Base-by-base conservation (phyloP, 2,888 invertebrate species). In the Odontocerum albicorne region DNA sequence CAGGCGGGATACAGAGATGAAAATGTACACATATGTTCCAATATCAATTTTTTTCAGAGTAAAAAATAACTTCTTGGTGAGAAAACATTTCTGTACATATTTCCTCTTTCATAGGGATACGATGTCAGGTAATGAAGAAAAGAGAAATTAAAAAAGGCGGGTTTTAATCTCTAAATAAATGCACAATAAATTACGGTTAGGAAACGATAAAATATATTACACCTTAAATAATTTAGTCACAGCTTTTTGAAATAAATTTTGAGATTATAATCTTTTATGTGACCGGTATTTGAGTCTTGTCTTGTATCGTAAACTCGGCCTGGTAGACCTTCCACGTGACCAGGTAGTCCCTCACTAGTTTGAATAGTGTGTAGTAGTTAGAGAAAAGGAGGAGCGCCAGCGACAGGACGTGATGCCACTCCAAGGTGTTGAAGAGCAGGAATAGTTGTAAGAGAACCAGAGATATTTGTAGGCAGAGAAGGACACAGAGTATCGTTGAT, bases 331-430 rank as follows among this genome's bases (percentile, higher is more conserved):
- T 88, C 80, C 87, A 87, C 47, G 93, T 86, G 21, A 96, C 85
- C 3, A 94, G 75, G 67, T 89, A 92, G 71, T 96, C 94, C 36
- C 96, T 81, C 21, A 88, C 80, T 63, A 96, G 79, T 73, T 94
- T 93, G 70, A 94, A 97, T 38, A 97, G 79, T 0, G 93, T 90
- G 66, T 91, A 90, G 72, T 96, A 95, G 72, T 96, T 96, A 60
- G 91, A 90, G 67, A 95, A 87, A 27, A 96, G 81, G 40, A 97
- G 77, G 56, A 95, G 81, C 3, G 92, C 85, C 64, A 95, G 81
- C 2, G 96, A 90, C 40, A 96, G 71, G 57, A 95, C 85, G 69
- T 93, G 90, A 74, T 96, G 92, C 97, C 97, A 98, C 64, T 94
- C 90, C 32, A 85, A 81, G 12, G 89, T 87, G 61, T 89, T 83